Conservation (phyloP, 2,888 invertebrate species). For the Standfussiana lucernea region DNA sequence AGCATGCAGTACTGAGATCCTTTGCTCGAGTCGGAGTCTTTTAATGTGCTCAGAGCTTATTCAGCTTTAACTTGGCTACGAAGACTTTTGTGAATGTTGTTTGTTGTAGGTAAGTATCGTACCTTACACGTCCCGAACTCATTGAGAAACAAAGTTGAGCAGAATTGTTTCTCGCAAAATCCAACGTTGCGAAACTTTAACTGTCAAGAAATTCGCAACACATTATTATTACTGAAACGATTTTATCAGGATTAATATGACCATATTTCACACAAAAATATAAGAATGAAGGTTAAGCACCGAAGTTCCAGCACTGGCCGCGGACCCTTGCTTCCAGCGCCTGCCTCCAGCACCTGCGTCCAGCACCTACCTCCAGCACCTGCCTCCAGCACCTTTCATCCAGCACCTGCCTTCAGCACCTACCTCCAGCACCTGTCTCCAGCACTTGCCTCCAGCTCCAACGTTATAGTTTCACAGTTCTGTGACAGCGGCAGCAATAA, state of each 20-base stretch:
- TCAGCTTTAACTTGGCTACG: neutral
- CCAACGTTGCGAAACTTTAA: neutral
- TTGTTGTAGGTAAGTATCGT: neutral
- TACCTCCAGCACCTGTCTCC: neutral
- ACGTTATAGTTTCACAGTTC: neutral
- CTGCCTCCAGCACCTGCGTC: no score
- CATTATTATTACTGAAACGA: no score
- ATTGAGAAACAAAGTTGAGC: constrained; percentile 20
- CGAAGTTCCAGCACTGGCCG: neutral
- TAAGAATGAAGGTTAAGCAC: neutral
- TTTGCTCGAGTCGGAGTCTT: neutral
- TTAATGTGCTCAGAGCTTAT: neutral
- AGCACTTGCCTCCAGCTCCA: neutral
- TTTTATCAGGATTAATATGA: neutral
- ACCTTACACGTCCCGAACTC: neutral
- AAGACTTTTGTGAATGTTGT: constrained; percentile 1
- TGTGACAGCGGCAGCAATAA: neutral
- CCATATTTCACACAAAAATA: neutral
- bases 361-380: no score
- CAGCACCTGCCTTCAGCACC: neutral
- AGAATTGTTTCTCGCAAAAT: neutral
- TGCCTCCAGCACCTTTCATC: neutral
- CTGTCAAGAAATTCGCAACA: neutral
- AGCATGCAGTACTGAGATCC: constrained; percentile 27
- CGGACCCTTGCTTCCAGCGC: no score